These are phyloP conservation scores for Reticulitermes lucifugus DNA, from an alignment of 2,888 invertebrate genomes.

Conservation along the genomic window DNA sequence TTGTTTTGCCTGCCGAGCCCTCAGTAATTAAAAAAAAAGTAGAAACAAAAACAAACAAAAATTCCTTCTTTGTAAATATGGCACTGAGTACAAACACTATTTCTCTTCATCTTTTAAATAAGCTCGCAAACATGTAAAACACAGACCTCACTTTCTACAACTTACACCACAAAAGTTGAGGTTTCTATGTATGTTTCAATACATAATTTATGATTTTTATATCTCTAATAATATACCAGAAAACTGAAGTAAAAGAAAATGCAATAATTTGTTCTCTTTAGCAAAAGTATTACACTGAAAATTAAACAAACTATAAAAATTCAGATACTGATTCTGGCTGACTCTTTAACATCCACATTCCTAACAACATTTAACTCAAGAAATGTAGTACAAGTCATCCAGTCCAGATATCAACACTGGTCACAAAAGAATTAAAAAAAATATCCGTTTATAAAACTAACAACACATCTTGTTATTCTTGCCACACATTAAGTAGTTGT, in stretches of 20 bases:
- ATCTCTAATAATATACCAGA: conserved; percentile 45
- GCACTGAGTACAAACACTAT: conserved; percentile 56
- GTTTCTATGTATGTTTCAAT: conserved; percentile 31
- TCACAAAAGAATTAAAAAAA: conserved; percentile 37
- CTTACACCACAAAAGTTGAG: conserved; percentile 44
- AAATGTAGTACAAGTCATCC: conserved; percentile 48
- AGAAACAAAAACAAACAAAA: conserved; percentile 45
- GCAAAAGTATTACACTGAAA: conserved; percentile 36
- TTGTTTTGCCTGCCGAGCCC: conserved; percentile 55
- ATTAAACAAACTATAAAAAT: conserved; percentile 35
- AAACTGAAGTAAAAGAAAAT: conserved; percentile 40
- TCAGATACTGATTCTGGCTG: conserved; percentile 42
- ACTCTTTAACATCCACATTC: conserved; percentile 47
- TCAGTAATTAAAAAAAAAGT: conserved; percentile 52
- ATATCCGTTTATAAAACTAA: conserved; percentile 46
- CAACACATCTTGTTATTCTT: conserved; percentile 49
- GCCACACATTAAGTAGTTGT: conserved; percentile 52
- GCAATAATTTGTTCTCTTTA: conserved; percentile 27
- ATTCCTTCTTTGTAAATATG: conserved; percentile 53
- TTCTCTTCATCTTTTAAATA: conserved; percentile 53
- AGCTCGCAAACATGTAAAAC: conserved; percentile 55
- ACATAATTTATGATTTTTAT: conserved; percentile 40
- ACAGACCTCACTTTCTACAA: conserved; percentile 44
- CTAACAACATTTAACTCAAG: conserved; percentile 51
- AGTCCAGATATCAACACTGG: conserved; percentile 33